phyloP scores from a whole-genome alignment of 2,113 vertebrate species.

The Equus quagga region DNA sequence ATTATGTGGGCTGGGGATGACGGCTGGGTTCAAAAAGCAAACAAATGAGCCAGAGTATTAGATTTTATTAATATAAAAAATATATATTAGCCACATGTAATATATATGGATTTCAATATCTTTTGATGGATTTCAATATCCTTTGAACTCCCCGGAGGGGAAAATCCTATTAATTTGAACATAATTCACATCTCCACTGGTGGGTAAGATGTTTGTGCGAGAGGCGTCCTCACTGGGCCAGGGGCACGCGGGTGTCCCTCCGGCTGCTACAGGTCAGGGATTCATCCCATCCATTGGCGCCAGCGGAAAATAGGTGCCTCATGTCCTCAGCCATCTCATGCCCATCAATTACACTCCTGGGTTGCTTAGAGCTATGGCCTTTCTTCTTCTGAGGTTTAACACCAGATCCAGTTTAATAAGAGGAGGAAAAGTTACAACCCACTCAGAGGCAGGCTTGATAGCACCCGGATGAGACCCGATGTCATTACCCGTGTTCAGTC shows the following conservation, averaged over 20 bases:
- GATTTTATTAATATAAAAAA: not conserved
- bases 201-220: not conserved
- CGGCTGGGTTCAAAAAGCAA: not conserved
- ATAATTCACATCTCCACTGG: too few relatives aligned
- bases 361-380: not conserved
- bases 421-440: not conserved
- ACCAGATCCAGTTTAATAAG: not conserved
- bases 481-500: not conserved
- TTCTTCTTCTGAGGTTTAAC: not conserved
- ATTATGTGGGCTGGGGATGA: not conserved
- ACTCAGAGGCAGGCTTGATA: accelerated
- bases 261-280: not conserved
- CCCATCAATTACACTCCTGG: too few relatives aligned
- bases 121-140: not conserved
- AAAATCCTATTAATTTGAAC: not conserved
- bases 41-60: not conserved
- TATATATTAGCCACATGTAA: not conserved
- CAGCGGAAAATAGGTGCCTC: accelerated
- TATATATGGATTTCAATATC: not conserved
- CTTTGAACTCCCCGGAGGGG: not conserved
- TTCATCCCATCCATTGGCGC: not conserved
- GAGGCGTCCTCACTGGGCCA: accelerated
- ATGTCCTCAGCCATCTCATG: accelerated
- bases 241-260: accelerated
- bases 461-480: accelerated